Conservation (phyloP, 2,113 vertebrate species). For the Megaceryle maxima region DNA sequence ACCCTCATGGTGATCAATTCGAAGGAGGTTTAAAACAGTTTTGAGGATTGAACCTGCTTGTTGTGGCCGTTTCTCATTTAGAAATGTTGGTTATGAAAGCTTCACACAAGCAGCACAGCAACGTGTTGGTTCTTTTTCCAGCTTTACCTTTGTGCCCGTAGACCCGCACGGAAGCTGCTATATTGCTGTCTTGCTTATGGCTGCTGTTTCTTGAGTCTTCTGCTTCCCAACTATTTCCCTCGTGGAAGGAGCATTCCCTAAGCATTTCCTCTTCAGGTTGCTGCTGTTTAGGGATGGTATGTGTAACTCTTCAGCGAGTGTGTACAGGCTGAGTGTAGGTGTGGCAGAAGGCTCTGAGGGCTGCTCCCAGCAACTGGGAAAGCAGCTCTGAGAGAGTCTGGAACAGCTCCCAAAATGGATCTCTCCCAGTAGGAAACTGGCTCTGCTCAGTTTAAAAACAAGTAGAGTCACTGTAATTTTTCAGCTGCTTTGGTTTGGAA, state of each 20-base stretch:
- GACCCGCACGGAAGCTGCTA: background rate
- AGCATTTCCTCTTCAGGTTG: background rate
- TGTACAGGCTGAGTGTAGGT: slow-evolving; percentile 4
- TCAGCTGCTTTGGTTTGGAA: background rate
- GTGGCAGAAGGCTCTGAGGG: background rate
- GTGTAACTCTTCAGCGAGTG: background rate
- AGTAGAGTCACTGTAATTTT: background rate
- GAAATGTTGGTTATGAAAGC: background rate
- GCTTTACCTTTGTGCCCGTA: background rate
- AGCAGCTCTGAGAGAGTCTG: background rate
- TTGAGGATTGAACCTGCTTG: background rate
- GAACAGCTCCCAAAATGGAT: background rate
- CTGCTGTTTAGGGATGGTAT: background rate
- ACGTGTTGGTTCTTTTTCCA: background rate
- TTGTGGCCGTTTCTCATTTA: background rate
- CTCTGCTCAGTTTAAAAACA: background rate
- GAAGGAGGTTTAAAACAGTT: background rate
- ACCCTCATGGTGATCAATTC: background rate
- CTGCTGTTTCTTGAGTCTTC: background rate
- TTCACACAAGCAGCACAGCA: background rate
- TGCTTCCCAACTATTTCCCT: background rate
- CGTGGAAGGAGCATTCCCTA: background rate
- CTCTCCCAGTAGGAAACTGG: background rate
- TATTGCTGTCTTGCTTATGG: background rate
- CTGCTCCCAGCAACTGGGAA: background rate